Percentiles rank a stretch among this genome's conserved stretches.
These are phyloP conservation scores for Dryobates pubescens DNA, from an alignment of 2,797 vertebrate species.

Conservation along the genomic window DNA sequence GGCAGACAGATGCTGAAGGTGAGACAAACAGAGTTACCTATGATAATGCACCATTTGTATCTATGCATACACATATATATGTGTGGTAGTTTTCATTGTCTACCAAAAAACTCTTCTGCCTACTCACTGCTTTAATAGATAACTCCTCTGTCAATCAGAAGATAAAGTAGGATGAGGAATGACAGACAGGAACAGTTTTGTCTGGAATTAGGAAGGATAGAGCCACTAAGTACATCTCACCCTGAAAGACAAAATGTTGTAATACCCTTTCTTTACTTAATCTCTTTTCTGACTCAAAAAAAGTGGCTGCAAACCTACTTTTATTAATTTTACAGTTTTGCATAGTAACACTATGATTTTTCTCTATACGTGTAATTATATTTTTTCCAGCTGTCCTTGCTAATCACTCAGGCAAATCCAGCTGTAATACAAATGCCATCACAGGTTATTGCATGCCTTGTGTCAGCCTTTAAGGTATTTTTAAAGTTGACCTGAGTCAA, in stretches of 20 bases:
- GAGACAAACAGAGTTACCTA: not conserved
- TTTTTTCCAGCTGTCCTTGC: not conserved
- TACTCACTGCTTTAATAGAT: not conserved
- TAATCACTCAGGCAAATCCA: not conserved
- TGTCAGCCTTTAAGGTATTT: not conserved
- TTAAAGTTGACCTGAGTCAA: not conserved
- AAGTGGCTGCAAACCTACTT: not conserved
- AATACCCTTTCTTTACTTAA: not conserved
- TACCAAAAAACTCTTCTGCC: not conserved
- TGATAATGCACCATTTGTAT: not conserved
- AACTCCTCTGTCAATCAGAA: not conserved
- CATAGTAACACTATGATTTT: not conserved
- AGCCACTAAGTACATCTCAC: not conserved
- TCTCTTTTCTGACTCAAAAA: not conserved
- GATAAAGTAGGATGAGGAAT: not conserved
- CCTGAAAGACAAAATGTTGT: not conserved
- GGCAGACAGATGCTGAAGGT: not conserved
- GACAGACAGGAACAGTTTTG: not conserved
- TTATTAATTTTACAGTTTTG: not conserved
- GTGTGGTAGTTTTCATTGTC: not conserved
- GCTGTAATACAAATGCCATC: not conserved
- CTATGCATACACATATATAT: too few species aligned
- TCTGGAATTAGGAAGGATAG: not conserved
- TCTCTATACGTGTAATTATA: not conserved
- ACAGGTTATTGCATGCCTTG: not conserved